A percentile compares a stretch with the other conserved stretches of the same genome.
Conservation (phyloP, 2,888 invertebrate genomes). For the Minunthozetes semirufus region DNA sequence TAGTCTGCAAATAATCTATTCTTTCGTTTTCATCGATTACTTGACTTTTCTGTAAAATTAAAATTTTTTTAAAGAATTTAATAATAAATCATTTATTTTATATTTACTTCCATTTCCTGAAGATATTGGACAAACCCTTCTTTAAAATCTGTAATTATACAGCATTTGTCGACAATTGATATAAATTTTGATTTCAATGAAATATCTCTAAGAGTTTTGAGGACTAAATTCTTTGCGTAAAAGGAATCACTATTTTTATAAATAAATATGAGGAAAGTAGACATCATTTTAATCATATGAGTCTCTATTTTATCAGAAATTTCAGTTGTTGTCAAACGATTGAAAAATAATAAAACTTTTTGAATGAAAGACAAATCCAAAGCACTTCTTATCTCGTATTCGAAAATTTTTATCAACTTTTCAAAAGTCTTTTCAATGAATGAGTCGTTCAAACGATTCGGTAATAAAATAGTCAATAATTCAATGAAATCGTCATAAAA, state of each 20-base stretch:
- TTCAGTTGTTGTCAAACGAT: background rate
- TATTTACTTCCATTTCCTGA: background rate
- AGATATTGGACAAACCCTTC: background rate
- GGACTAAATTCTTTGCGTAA: background rate
- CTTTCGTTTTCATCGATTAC: slow-evolving; percentile 1
- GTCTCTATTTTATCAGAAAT: background rate
- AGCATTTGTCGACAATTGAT: background rate
- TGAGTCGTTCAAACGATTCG: background rate
- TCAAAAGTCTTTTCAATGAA: background rate
- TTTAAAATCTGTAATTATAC: background rate
- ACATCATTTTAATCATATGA: background rate
- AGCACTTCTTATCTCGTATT: background rate
- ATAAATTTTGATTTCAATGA: background rate
- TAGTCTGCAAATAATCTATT: slow-evolving; percentile 2
- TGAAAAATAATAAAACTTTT: background rate
- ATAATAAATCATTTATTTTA: background rate
- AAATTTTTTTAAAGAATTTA: background rate
- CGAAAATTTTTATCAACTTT: background rate
- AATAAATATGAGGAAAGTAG: background rate
- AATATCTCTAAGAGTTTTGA: background rate
- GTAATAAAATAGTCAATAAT: background rate
- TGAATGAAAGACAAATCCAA: background rate
- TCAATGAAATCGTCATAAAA: slow-evolving; percentile 12
- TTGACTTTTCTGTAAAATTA: background rate
- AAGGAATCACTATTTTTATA: background rate